Percentiles rank a stretch among this genome's conserved stretches.
Conservation (phyloP, 2,888 invertebrate genomes). For the Hirtodrosophila trivittata region DNA sequence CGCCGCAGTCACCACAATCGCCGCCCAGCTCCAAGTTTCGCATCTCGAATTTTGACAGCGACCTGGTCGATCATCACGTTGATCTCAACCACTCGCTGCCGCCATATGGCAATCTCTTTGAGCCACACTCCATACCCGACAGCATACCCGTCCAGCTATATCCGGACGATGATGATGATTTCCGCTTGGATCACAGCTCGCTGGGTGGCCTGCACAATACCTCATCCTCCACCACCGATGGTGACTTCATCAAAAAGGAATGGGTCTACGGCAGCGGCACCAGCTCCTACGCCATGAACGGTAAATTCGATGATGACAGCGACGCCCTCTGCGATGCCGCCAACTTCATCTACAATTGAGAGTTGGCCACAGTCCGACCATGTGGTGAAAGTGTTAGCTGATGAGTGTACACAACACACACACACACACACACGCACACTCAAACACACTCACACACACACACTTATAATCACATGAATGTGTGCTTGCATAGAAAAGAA, state of each 20-base stretch:
- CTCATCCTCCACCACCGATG: conserved; percentile 82
- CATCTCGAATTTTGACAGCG: conserved; percentile 82
- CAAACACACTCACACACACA: background rate
- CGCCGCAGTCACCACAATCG: conserved; percentile 82
- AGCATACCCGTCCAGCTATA: conserved; percentile 83
- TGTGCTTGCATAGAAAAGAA: conserved; percentile 17
- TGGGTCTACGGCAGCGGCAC: conserved; percentile 82
- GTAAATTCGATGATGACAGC: conserved; percentile 83
- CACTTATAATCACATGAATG: conserved; percentile 10
- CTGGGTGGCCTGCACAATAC: conserved; percentile 80
- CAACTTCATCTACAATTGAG: conserved; percentile 83
- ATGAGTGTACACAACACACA: conserved; percentile 29
- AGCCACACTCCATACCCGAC: conserved; percentile 83
- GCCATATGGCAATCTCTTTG: conserved; percentile 83
- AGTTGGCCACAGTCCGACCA: conserved; percentile 38
- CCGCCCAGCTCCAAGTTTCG: conserved; percentile 83
- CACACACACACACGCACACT: conserved; percentile 1
- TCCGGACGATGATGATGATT: conserved; percentile 83
- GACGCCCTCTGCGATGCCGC: conserved; percentile 83
- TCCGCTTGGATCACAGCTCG: conserved; percentile 83
- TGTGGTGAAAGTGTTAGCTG: conserved; percentile 23
- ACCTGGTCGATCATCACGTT: conserved; percentile 82
- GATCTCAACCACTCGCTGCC: conserved; percentile 82
- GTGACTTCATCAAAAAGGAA: conserved; percentile 83
- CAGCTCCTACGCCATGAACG: conserved; percentile 82